A percentile compares a stretch with the other conserved stretches of the same genome.
phyloP scores from a whole-genome alignment of 2,113 vertebrate genomes.

The Macaca fascicularis region T2T-MFA8v1.1 NC_088378.1:108495001-108495500 shows the following conservation, averaged over 20 bases:
- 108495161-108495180: neutral
- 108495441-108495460: neutral
- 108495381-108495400: neutral
- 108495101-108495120: neutral
- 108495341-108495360: neutral
- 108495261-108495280: neutral
- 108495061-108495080: neutral
- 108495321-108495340: neutral
- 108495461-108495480: neutral
- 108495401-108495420: neutral
- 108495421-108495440: neutral
- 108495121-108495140: neutral
- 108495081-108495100: neutral
- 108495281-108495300: neutral
- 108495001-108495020: neutral
- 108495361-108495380: neutral
- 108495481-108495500: neutral
- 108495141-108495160: neutral
- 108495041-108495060: neutral
- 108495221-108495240: neutral
- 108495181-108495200: neutral
- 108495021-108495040: neutral
- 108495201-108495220: neutral
- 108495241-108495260: neutral
- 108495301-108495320: neutral